Base-by-base conservation (phyloP, 2,113 vertebrate genomes). In the Seriola quinqueradiata region DNA sequence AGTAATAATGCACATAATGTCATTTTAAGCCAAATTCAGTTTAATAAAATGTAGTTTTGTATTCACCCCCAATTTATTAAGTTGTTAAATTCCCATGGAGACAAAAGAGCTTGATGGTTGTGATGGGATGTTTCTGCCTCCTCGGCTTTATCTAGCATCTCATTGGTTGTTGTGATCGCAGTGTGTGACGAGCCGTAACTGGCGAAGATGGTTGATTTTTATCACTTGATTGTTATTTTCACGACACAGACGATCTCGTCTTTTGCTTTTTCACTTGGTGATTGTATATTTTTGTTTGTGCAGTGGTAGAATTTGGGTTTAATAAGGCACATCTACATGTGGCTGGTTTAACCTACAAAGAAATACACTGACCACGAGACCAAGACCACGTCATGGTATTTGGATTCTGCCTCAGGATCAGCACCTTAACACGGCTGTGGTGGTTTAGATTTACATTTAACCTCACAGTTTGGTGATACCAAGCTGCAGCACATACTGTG, bases 1-100 rank as follows among this genome's bases (percentile, higher is more conserved):
- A 84, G 72, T 63, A 80, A 80, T 80, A 76, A 86, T 63, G 4
- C 63, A n/a, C 34, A n/a, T 63, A 23, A 83, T 74, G 80, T 80
- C 40, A 46, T 55, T 79, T 65, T 75, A 61, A 83, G 68, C 75
- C 66, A 67, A 64, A 77, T 52, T 55, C 61, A 67, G 50, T 82
- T 70, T 68, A 50, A 85, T 70, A 80, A 75, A 80, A 77, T 72
- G 16, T 19, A 7, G 60, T 69, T 83, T 79, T 86, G 40, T 42
- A 7, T 82, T 83, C 65, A 77, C 17, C 38, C 19, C 23, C 58
- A 64, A 75, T 86, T 68, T 59, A 13, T 50, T 25, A 58, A 55
- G 77, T 64, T 42, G 54, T 50, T 58, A 10, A 58, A 82, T 70
- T 82, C 34, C 38, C 60, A 25, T 46, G 44, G 55, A 64, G 68